Evolutionary conservation across 1,140 invertebrate genomes (phyloP), one percentile per base, ranked within the genome.

Genomic region (Geopemphigus sp.): DNA sequence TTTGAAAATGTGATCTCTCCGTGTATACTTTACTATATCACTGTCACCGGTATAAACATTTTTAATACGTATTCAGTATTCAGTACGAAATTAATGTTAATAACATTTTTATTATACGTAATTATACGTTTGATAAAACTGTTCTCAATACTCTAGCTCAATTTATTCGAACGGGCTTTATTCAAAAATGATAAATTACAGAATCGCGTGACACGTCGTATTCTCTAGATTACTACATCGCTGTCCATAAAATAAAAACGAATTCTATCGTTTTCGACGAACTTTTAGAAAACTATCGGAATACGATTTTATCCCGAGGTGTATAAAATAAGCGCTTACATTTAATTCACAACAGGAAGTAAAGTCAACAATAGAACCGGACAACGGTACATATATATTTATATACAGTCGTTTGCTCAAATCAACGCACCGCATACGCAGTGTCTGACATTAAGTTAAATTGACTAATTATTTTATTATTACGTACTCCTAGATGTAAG

Each of bases 391-490:
- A 29, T 32, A 63, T 6, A 1, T 61, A 24, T 59, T 11, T 22
- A 59, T 59, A 59, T 6, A 15, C 8, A 59, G 5, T 15, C 22
- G n/a, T 39, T 39, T 39, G 32, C 47, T 29, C 47, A 39, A 26
- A 26, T 68, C 22, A 24, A 68, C 66, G 22, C 50, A 12, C 1
- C 12, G 12, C 12, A 50, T 24, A 26, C 22, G 12, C 47, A 66
- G 29, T 32, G 17, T 64, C 26, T 70, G 17, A 66, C 63, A 66
- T 66, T n/a, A 32, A 68, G 17, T 68, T 17, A 24, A 32, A 68
- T 68, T 73, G n/a, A 73, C 50, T 39, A 73, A 73, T 56, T 73
- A 57, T n/a, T 22, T 39, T 32, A 73, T 56, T 73, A 57, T n/a
- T 22, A 73, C n/a, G 32, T 26, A 61, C 24, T 26, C 17, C 19